These are phyloP conservation scores for Neelides folsomi DNA, from an alignment of 2,888 invertebrate species.

Conservation along the genomic window DNA sequence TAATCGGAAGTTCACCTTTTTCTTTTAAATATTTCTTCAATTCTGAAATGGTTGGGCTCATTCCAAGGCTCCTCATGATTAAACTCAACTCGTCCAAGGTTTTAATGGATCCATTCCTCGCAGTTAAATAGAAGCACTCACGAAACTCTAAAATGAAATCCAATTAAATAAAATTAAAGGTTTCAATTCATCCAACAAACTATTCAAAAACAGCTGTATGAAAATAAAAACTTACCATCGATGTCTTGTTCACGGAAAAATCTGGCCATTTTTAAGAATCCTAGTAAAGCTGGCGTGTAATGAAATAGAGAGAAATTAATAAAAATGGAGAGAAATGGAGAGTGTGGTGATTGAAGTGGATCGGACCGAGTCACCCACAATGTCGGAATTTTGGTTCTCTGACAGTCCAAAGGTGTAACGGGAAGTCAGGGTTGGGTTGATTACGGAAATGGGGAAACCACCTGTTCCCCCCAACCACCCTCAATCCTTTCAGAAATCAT, in stretches of 20 bases:
- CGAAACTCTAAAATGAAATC: conserved; percentile 59
- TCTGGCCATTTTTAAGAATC: conserved; percentile 49
- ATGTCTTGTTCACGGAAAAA: conserved; percentile 91
- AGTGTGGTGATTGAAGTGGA: too few relatives aligned
- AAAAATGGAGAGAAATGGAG: too few relatives aligned
- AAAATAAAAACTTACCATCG: conserved; percentile 55
- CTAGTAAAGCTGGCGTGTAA: too few relatives aligned
- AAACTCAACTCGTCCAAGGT: conserved; percentile 79
- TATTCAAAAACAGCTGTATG: conserved; percentile 2
- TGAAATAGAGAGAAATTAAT: too few relatives aligned
- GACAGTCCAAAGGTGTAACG: too few relatives aligned
- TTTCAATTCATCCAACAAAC: neutral
- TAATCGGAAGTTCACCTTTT: conserved; percentile 43
- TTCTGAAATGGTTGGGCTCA: conserved; percentile 87
- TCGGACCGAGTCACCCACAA: too few relatives aligned
- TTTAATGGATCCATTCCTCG: conserved; percentile 66
- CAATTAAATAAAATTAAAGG: neutral
- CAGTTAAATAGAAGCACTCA: conserved; percentile 91
- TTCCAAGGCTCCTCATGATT: conserved; percentile 85
- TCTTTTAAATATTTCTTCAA: conserved; percentile 66
- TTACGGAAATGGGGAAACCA: too few relatives aligned
- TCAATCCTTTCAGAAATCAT: too few relatives aligned
- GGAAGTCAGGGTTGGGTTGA: too few relatives aligned
- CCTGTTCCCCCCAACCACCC: too few relatives aligned
- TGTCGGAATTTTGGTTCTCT: too few relatives aligned